Evolutionary conservation across 1,140 invertebrate species (phyloP), one percentile per base, ranked within the genome.

Genomic region (Apis cerana): DNA sequence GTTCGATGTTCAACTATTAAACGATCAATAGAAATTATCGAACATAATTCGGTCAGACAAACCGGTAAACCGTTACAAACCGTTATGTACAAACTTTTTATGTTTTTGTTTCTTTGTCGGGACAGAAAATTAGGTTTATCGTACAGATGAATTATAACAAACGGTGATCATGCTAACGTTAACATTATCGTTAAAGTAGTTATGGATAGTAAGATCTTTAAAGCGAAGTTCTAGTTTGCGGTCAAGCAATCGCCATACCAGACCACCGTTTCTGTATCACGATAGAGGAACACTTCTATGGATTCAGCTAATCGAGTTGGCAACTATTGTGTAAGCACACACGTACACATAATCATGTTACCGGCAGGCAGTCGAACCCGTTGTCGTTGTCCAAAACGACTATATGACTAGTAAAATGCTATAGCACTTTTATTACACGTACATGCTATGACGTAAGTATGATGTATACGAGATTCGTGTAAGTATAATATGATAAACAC

Each of bases 261-360:
- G 64, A 54, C 58, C 68, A 33, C 43, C 69, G 75, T 82, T 87
- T 71, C 82, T 82, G 70, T 52, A 84, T 75, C 65, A 43, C 72
- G 74, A 62, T 61, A 58, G 65, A 87, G 74, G 67, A 52, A 71
- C 79, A 70, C 54, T 74, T 52, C 79, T 88, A 85, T 65, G 75
- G 75, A 87, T 87, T 85, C 82, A 43, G 83, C 70, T 88, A 88
- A 88, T 87, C 70, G 82, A 88, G 83, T 88, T 88, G 85, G 54
- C 75, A 72, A 82, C 75, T 83, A 76, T 84, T 72, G 70, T 82
- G 59, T 80, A 76, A 54, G 58, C 72, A n/a, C 74, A 80, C 69
- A 77, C 75, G 78, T 87, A 87, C 54, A 61, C 70, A 75, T 88
- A 88, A 88, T 87, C 79, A 58, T 43, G 67, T 88, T 88, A 87